Conservation (phyloP, 2,113 vertebrate genomes). For the Dissostichus mawsoni region DNA sequence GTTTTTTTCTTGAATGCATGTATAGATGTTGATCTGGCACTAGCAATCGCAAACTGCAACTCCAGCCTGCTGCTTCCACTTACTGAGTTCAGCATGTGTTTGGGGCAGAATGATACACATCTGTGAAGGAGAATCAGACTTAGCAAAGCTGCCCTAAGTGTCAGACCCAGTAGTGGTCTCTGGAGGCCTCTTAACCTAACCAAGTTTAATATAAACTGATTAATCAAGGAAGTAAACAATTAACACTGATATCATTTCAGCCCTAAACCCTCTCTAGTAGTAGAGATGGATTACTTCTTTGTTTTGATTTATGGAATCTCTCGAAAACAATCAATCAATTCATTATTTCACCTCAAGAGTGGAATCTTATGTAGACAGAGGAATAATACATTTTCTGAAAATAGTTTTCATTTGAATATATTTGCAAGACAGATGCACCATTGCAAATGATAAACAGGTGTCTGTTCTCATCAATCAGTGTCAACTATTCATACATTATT, state of each 20-base stretch:
- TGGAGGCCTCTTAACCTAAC: not conserved
- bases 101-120: not conserved
- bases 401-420: slow-evolving; percentile 17
- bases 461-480: slow-evolving; percentile 15
- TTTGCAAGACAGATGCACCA: slow-evolving; percentile 3
- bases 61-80: not conserved
- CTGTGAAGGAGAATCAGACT: not conserved
- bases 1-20: too few species aligned
- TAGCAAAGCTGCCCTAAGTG: not conserved
- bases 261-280: not conserved
- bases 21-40: too few species aligned
- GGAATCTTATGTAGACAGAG: slow-evolving; percentile 1
- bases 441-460: not conserved
- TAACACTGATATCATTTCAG: not conserved
- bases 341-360: not conserved
- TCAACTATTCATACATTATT: slow-evolving; percentile 11
- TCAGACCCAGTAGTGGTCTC: not conserved
- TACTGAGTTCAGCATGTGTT: not conserved
- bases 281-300: not conserved
- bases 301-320: not conserved
- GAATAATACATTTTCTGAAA: not conserved
- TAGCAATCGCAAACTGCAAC: not conserved
- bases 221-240: not conserved
- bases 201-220: slow-evolving; percentile 14
- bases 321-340: not conserved